These are phyloP conservation scores for Andrena bicolor DNA, from an alignment of 2,888 invertebrate species.

Conservation along the genomic window DNA sequence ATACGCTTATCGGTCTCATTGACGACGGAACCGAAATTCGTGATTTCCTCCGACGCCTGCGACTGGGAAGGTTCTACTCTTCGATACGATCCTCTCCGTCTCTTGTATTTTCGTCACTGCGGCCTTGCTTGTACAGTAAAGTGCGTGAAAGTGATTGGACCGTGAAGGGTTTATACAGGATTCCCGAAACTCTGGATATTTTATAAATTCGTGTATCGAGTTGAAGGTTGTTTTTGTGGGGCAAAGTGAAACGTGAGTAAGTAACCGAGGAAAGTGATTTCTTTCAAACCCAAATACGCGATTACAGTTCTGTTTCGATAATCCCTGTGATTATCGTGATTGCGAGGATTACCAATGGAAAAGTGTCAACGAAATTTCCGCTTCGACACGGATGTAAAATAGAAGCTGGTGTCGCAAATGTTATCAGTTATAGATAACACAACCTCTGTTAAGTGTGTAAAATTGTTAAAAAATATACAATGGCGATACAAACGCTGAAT, in stretches of 20 bases:
- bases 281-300: not conserved
- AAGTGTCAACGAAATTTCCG: not conserved
- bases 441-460: not conserved
- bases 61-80: not conserved
- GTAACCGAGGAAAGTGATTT: not conserved
- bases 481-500: not conserved
- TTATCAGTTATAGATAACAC: not conserved
- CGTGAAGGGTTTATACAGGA: too few species aligned
- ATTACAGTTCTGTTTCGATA: not conserved
- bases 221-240: not conserved
- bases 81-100: not conserved
- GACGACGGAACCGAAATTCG: constrained; percentile 37
- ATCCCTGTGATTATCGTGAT: not conserved
- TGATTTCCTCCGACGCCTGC: constrained; percentile 55
- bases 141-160: not conserved
- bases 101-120: not conserved
- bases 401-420: not conserved
- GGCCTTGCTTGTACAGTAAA: not conserved
- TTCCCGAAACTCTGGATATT: too few species aligned
- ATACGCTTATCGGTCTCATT: constrained; percentile 76
- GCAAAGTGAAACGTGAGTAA: not conserved
- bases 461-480: not conserved
- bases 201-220: too few species aligned
- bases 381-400: not conserved
- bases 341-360: not conserved